phyloP scores from a whole-genome alignment of 2,888 invertebrate species.

The Lymantria monacha region DNA sequence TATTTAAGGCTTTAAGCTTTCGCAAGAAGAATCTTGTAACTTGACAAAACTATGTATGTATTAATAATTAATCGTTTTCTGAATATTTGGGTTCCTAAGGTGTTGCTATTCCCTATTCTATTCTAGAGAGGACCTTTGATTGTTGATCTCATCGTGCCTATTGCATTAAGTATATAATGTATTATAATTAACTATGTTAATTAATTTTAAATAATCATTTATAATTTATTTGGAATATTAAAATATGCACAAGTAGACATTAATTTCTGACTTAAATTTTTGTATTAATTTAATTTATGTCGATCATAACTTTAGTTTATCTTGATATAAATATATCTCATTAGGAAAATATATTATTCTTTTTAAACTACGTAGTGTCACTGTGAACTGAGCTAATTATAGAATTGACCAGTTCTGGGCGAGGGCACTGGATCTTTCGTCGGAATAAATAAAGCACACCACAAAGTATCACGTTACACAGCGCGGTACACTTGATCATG shows the following conservation, averaged over 20 bases:
- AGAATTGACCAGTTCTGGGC: constrained; percentile 45
- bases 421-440: constrained; percentile 31
- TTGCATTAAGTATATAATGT: too few relatives aligned
- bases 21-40: too few relatives aligned
- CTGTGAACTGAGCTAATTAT: constrained; percentile 58
- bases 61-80: too few relatives aligned
- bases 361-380: constrained; percentile 33
- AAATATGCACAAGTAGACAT: not conserved
- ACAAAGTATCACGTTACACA: constrained; percentile 74
- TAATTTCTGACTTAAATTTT: too few relatives aligned
- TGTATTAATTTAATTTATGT: not conserved
- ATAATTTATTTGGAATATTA: not conserved
- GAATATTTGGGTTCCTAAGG: too few relatives aligned
- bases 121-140: too few relatives aligned
- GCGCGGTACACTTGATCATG: constrained; percentile 76
- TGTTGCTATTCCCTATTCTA: too few relatives aligned
- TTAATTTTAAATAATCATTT: not conserved
- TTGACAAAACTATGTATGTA: too few relatives aligned
- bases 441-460: constrained; percentile 54
- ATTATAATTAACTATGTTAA: too few relatives aligned
- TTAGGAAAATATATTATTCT: constrained; percentile 34
- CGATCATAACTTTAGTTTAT: constrained; percentile 12
- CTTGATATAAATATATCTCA: constrained; percentile 28
- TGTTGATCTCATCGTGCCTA: too few relatives aligned
- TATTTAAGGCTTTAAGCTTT: too few relatives aligned